These are phyloP conservation scores for Sogatella furcifera DNA, from an alignment of 1,140 invertebrate species.

Conservation along the genomic window DNA sequence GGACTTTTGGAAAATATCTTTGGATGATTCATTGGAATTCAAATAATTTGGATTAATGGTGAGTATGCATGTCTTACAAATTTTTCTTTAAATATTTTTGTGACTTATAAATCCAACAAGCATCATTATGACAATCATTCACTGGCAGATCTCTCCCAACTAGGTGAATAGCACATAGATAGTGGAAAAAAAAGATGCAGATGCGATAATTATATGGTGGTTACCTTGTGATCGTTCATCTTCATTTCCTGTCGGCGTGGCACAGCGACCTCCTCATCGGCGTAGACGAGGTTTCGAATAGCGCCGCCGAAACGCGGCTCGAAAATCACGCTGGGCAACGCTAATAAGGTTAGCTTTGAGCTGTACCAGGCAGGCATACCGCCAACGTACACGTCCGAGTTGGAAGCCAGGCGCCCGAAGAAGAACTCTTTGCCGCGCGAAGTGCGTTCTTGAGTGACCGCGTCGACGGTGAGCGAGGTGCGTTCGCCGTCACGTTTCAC, in stretches of 20 bases:
- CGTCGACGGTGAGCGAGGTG: slow-evolving; percentile 72
- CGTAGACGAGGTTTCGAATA: slow-evolving; percentile 77
- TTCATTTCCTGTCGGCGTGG: slow-evolving; percentile 66
- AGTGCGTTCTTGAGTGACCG: slow-evolving; percentile 55
- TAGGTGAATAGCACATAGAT: too few relatives aligned
- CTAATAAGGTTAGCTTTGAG: slow-evolving; percentile 67
- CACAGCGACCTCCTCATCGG: slow-evolving; percentile 56
- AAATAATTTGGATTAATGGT: too few relatives aligned
- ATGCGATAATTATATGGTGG: slow-evolving; percentile 6
- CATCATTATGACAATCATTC: too few relatives aligned
- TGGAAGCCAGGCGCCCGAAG: slow-evolving; percentile 71
- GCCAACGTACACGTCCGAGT: slow-evolving; percentile 85
- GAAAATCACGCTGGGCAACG: slow-evolving; percentile 80
- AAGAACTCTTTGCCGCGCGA: slow-evolving; percentile 75
- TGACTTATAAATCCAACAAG: too few relatives aligned
- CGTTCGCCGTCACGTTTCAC: slow-evolving; percentile 61
- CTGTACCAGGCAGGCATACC: slow-evolving; percentile 84
- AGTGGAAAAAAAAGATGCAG: too few relatives aligned
- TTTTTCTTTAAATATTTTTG: too few relatives aligned
- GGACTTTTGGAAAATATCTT: too few relatives aligned
- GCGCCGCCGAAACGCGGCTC: slow-evolving; percentile 78
- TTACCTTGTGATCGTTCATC: slow-evolving; percentile 64
- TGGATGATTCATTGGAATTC: too few relatives aligned
- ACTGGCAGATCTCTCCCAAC: too few relatives aligned
- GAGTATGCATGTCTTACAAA: too few relatives aligned